Conservation (phyloP, 2,888 invertebrate species). For the Ormyrus nitidulus region DNA sequence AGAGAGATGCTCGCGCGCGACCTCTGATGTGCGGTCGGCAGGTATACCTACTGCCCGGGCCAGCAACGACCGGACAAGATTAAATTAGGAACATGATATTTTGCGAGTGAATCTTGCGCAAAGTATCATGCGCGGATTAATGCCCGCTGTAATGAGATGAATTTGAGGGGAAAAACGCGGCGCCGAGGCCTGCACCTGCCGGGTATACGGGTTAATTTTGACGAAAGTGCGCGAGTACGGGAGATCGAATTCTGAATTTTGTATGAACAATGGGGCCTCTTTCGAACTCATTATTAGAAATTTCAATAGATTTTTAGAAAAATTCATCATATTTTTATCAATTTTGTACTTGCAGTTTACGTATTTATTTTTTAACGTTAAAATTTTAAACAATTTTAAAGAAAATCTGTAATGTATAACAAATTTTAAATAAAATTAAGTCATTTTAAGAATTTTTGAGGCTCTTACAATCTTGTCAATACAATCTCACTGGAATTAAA, state of each 20-base stretch:
- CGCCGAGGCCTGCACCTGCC: no score
- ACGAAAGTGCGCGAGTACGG: neutral
- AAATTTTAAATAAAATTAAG: no score
- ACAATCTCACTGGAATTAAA: neutral
- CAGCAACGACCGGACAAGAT: slow-evolving; percentile 38
- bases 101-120: slow-evolving; percentile 28
- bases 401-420: no score
- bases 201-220: slow-evolving; percentile 28
- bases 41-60: slow-evolving; percentile 1
- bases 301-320: no score
- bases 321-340: no score
- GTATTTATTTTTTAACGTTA: no score
- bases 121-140: neutral
- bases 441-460: no score
- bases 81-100: slow-evolving; percentile 56
- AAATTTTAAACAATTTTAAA: no score
- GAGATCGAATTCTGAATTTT: neutral
- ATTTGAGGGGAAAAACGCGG: neutral
- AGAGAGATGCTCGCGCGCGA: neutral
- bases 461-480: no score
- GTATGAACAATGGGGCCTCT: no score
- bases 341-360: no score
- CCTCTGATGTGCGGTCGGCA: slow-evolving; percentile 53
- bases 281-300: no score
- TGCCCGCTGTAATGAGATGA: neutral